These are phyloP conservation scores for Chiloscyllium punctatum DNA, from an alignment of 2,797 vertebrate species.

Conservation along the genomic window DNA sequence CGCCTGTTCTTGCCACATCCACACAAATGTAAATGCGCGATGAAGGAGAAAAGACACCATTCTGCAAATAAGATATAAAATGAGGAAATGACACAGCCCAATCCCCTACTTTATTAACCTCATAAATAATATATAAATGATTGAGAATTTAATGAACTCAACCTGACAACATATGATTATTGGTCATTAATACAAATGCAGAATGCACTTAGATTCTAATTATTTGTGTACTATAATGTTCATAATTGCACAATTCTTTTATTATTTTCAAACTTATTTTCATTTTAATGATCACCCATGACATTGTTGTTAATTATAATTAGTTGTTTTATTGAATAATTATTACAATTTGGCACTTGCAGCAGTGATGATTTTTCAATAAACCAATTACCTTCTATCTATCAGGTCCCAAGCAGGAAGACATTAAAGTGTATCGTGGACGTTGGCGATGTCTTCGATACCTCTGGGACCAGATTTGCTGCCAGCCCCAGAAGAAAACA, in stretches of 20 bases:
- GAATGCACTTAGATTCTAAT: no score
- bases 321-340: neutral
- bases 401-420: neutral
- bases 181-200: no score
- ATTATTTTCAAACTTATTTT: neutral
- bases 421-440: constrained; percentile 6
- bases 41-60: no score
- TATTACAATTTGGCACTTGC: neutral
- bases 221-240: no score
- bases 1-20: no score
- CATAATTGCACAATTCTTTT: neutral
- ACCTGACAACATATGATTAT: no score
- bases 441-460: neutral
- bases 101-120: no score
- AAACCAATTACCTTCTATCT: neutral
- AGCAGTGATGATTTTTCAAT: neutral
- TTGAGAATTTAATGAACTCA: no score
- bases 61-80: no score
- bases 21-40: no score
- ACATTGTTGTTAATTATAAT: neutral
- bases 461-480: constrained; percentile 22
- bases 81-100: no score
- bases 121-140: no score
- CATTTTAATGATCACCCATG: neutral
- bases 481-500: neutral